Percentiles rank a stretch among this genome's conserved stretches.
Evolutionary conservation across 2,888 invertebrate species (phyloP).

Genomic region (Pomacea canaliculata): DNA sequence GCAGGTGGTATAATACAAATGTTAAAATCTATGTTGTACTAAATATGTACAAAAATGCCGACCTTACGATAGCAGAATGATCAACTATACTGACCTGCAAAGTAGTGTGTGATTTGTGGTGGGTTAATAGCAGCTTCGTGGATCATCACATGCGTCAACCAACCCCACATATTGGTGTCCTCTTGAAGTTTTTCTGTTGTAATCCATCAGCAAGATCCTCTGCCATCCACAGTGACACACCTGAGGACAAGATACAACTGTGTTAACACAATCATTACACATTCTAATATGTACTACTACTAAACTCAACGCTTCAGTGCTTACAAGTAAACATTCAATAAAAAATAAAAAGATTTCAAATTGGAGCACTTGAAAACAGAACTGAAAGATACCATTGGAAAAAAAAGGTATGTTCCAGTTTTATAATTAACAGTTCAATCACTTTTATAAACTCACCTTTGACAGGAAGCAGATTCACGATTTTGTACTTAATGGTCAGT

Average conservation of each 20-base stretch:
- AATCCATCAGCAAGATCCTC: conserved; percentile 42
- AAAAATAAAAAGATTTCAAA: too few relatives aligned
- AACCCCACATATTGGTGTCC: conserved; percentile 42
- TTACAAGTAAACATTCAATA: too few relatives aligned
- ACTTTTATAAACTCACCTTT: conserved; percentile 38
- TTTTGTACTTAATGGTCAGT: conserved; percentile 44
- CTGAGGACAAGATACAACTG: conserved; percentile 23
- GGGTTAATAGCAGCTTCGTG: conserved; percentile 12
- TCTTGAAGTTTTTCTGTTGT: conserved; percentile 8
- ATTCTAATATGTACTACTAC: too few relatives aligned
- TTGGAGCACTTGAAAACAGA: too few relatives aligned
- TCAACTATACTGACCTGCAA: conserved; percentile 19
- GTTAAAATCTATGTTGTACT: too few relatives aligned
- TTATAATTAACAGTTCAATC: not conserved
- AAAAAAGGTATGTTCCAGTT: not conserved
- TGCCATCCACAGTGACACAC: conserved; percentile 42
- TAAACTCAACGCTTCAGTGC: too few relatives aligned
- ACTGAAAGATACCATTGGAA: too few relatives aligned
- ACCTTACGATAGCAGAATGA: too few relatives aligned
- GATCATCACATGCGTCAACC: conserved; percentile 39
- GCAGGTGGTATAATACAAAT: too few relatives aligned
- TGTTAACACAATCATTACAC: too few relatives aligned
- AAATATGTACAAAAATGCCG: too few relatives aligned
- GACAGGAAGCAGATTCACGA: conserved; percentile 36
- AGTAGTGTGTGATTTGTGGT: conserved; percentile 9